Evolutionary conservation across 1,140 invertebrate species (phyloP).

Genomic region (Anadara kagoshimensis): DNA sequence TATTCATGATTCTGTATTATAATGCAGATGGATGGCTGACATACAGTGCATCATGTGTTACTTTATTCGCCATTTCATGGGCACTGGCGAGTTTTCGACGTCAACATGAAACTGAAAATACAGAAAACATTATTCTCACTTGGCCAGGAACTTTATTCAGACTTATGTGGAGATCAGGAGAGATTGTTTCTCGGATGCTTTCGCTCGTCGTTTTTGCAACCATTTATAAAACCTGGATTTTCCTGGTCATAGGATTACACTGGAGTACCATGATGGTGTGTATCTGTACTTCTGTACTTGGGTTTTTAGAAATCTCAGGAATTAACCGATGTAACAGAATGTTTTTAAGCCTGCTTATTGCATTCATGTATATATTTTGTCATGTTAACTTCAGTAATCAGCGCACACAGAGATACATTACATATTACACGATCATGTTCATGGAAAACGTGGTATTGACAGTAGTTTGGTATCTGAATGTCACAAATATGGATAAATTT

Average conservation of each 20-base stretch:
- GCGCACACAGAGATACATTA: constrained; percentile 87
- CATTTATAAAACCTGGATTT: constrained; percentile 87
- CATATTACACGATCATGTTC: constrained; percentile 94
- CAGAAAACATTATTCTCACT: constrained; percentile 88
- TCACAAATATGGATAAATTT: constrained; percentile 12
- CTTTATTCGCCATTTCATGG: constrained; percentile 91
- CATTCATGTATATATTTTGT: constrained; percentile 92
- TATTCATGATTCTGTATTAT: constrained; percentile 80
- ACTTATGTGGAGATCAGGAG: constrained; percentile 85
- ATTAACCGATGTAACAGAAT: constrained; percentile 77
- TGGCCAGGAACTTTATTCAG: constrained; percentile 93
- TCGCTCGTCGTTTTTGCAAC: constrained; percentile 90
- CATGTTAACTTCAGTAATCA: constrained; percentile 91
- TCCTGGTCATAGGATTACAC: constrained; percentile 86
- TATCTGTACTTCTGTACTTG: constrained; percentile 89
- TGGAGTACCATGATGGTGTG: constrained; percentile 90
- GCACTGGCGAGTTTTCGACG: constrained; percentile 92
- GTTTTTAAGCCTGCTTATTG: constrained; percentile 83
- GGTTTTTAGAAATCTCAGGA: constrained; percentile 83
- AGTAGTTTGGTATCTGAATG: constrained; percentile 66
- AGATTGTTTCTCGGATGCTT: constrained; percentile 86
- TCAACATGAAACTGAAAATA: constrained; percentile 80
- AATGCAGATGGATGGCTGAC: constrained; percentile 80
- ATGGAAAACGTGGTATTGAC: constrained; percentile 84
- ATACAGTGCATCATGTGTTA: constrained; percentile 87